Conservation (phyloP, 2,888 invertebrate species). For the Cheilosia urbana region DNA sequence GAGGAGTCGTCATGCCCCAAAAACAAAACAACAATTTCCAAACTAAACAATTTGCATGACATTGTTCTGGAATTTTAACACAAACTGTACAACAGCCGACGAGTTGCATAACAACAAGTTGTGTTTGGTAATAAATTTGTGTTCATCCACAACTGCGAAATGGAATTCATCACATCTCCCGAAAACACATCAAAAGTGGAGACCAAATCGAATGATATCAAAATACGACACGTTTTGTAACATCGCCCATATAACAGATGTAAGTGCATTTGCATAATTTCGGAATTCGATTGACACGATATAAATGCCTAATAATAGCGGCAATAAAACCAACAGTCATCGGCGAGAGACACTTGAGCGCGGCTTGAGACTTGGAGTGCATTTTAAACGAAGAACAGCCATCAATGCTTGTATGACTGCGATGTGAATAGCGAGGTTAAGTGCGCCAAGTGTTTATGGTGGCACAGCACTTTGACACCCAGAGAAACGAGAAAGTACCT, state of each 20-base stretch:
- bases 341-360: slow-evolving; percentile 3
- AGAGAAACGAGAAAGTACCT: slow-evolving; percentile 52
- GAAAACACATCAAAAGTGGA: slow-evolving; percentile 19
- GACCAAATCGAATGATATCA: slow-evolving; percentile 1
- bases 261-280: slow-evolving; percentile 62
- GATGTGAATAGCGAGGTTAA: slow-evolving; percentile 57
- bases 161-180: slow-evolving; percentile 22
- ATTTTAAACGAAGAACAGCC: slow-evolving; percentile 32
- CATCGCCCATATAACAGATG: slow-evolving; percentile 50
- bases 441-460: slow-evolving; percentile 42
- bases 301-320: slow-evolving; percentile 5
- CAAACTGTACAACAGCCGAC: background rate
- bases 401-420: background rate
- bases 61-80: slow-evolving; percentile 8
- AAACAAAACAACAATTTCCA: background rate
- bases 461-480: slow-evolving; percentile 56
- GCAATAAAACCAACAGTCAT: slow-evolving; percentile 25
- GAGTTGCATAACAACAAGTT: slow-evolving; percentile 24
- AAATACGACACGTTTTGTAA: slow-evolving; percentile 44
- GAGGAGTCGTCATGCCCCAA: too few species aligned
- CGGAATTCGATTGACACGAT: slow-evolving; percentile 53
- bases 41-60: background rate
- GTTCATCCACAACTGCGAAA: slow-evolving; percentile 3
- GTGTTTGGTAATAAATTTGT: slow-evolving; percentile 1
- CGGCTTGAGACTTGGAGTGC: slow-evolving; percentile 23